Base-by-base conservation (phyloP, 2,888 invertebrate species). In the Tiliacea citrago region DNA sequence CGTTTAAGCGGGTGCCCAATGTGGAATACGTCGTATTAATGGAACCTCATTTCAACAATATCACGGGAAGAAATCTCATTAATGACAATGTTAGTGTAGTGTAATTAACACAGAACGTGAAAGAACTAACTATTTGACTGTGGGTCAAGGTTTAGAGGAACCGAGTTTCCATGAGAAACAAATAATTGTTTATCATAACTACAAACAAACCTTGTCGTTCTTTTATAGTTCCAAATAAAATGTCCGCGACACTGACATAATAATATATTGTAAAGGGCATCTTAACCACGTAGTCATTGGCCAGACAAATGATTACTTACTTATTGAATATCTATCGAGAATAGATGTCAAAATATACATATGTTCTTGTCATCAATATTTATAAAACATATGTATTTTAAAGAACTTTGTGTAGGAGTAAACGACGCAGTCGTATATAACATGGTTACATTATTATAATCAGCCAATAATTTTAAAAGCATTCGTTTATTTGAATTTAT, bases 351-450 rank as follows among this genome's bases (percentile, higher is more conserved):
- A 84, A 77, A 83, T 63, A 63, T 63, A 81, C 81, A 84, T 71
- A 74, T 86, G 80, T 79, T 79, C 73, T 84, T 81, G 81, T 78
- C 82, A 79, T 76, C 24, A 71, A 75, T 74, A 81, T 87, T 82
- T 86, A 86, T 82, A 71, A 86, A 77, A 83, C 82, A 86, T 68
- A 49, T 86, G 82, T 83, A 73, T 87, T 75, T 81, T 77, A 72
- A 77, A 72, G 51, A 72, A 76, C 12, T 47, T 61, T 60, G 77
- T 57, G 82, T 87, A 61, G 82, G 88, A 45, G 78, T 70, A 67
- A 72, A 77, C 63, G 79, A 67, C 66, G 65, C 68, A 65, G 62
- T 55, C 57, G 58, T 78, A 68, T 72, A 72, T 83, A 71, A 77
- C 51, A 49, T 45, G 47, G 21, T 53, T 57, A 73, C 39, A 79